These are phyloP conservation scores for Gortyna flavago DNA, from an alignment of 2,888 invertebrate genomes.

Conservation along the genomic window DNA sequence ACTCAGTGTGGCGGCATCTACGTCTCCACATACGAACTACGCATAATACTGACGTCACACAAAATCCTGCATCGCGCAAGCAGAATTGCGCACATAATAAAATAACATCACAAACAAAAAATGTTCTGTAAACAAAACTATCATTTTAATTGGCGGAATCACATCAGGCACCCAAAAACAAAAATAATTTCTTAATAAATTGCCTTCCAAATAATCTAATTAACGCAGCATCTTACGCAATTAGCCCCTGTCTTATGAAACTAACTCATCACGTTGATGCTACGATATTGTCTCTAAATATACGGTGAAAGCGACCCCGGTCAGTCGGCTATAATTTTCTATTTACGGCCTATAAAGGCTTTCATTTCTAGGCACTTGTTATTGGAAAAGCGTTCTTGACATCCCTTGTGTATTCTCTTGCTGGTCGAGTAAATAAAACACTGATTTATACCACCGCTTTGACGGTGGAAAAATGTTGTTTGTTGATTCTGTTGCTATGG, in stretches of 20 bases:
- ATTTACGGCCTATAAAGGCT: conserved; percentile 85
- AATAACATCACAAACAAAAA: neutral
- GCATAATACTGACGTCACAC: neutral
- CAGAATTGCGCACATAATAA: neutral
- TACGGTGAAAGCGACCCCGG: conserved; percentile 77
- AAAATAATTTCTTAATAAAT: conserved; percentile 38
- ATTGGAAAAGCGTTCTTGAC: conserved; percentile 77
- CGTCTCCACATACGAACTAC: too few relatives aligned
- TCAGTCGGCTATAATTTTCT: conserved; percentile 80
- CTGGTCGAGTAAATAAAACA: conserved; percentile 72
- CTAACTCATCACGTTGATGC: conserved; percentile 46
- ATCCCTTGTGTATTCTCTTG: conserved; percentile 69
- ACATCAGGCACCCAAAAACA: neutral
- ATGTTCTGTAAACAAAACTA: neutral
- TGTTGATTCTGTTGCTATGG: neutral
- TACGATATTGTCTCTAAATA: conserved; percentile 71
- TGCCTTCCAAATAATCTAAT: conserved; percentile 40
- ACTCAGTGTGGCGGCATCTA: neutral
- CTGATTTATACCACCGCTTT: conserved; percentile 63
- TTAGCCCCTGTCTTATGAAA: conserved; percentile 43
- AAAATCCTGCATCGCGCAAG: neutral
- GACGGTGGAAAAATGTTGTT: conserved; percentile 36
- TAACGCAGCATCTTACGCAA: conserved; percentile 31
- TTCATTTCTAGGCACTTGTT: conserved; percentile 82
- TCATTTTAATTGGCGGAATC: neutral